Conservation (phyloP, 2,888 invertebrate genomes). For the Luperina testacea region DNA sequence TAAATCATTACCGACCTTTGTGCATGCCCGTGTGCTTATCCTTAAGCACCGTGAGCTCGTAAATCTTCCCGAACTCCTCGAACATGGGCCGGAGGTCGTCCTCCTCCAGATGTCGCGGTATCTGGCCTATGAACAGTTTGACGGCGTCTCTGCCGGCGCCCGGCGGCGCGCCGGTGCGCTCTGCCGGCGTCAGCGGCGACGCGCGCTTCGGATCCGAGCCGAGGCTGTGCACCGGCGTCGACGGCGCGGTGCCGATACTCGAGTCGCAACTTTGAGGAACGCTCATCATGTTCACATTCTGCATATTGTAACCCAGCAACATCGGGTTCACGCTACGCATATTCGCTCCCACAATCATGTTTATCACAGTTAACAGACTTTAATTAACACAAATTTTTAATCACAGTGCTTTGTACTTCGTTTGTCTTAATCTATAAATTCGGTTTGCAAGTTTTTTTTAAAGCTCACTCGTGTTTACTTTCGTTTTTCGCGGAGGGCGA, state of each 20-base stretch:
- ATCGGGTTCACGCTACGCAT: conserved; percentile 82
- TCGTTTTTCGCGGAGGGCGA: conserved; percentile 77
- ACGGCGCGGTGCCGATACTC: conserved; percentile 81
- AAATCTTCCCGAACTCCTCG: conserved; percentile 97
- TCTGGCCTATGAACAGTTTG: conserved; percentile 98
- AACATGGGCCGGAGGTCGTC: conserved; percentile 96
- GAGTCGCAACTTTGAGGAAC: conserved; percentile 66
- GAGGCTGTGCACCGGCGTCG: conserved; percentile 83
- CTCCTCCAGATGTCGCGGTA: conserved; percentile 96
- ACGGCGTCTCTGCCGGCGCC: conserved; percentile 91
- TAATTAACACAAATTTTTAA: conserved; percentile 79
- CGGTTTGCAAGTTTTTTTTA: conserved; percentile 86
- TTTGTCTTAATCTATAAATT: conserved; percentile 87
- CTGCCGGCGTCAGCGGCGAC: conserved; percentile 84
- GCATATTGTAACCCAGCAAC: conserved; percentile 82
- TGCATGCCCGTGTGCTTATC: conserved; percentile 99
- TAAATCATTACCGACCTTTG: conserved; percentile 92
- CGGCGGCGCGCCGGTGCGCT: conserved; percentile 85
- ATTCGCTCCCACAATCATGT: conserved; percentile 86
- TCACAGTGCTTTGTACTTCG: conserved; percentile 87
- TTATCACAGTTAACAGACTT: conserved; percentile 79
- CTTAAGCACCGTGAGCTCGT: conserved; percentile 98
- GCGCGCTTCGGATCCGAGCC: conserved; percentile 72
- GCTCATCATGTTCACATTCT: conserved; percentile 70
- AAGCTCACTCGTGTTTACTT: conserved; percentile 85